These are phyloP conservation scores for Sarcoramphus papa DNA, from an alignment of 2,797 vertebrate genomes.

Conservation along the genomic window DNA sequence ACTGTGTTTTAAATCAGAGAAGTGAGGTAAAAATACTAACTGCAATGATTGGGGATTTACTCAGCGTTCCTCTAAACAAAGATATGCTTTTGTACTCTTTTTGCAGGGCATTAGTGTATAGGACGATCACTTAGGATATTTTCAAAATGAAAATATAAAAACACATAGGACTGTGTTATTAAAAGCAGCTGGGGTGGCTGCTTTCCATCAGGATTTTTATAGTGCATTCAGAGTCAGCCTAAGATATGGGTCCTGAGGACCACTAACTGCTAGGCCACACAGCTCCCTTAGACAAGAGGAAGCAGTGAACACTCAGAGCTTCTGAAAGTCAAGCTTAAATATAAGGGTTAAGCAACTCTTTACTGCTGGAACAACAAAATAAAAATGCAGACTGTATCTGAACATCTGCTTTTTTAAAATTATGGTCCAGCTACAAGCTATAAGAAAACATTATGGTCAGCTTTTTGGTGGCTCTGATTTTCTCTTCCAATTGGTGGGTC, in stretches of 20 bases:
- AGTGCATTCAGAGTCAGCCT: neutral
- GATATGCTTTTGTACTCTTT: neutral
- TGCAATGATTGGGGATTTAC: slow-evolving; percentile 9
- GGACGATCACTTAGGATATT: neutral
- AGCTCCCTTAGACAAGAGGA: neutral
- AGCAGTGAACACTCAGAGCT: neutral
- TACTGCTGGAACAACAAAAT: neutral
- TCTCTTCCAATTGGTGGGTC: neutral
- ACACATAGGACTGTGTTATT: neutral
- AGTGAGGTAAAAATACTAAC: slow-evolving; percentile 18
- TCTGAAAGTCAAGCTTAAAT: neutral
- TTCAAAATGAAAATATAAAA: slow-evolving; percentile 32
- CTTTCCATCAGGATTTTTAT: slow-evolving; percentile 33
- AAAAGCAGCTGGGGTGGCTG: slow-evolving; percentile 41
- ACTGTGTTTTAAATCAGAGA: slow-evolving; percentile 38
- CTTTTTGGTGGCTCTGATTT: neutral
- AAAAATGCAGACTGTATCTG: neutral
- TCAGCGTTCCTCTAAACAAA: neutral
- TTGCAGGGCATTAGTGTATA: neutral
- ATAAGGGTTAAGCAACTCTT: neutral
- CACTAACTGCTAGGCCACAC: neutral
- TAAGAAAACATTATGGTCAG: neutral
- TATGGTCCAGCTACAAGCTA: neutral
- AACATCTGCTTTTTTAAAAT: neutral
- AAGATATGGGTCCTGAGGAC: neutral